Percentiles rank a stretch among this genome's conserved stretches.
These are phyloP conservation scores for Megalurothrips usitatus DNA, from an alignment of 2,888 invertebrate species.

Conservation along the genomic window DNA sequence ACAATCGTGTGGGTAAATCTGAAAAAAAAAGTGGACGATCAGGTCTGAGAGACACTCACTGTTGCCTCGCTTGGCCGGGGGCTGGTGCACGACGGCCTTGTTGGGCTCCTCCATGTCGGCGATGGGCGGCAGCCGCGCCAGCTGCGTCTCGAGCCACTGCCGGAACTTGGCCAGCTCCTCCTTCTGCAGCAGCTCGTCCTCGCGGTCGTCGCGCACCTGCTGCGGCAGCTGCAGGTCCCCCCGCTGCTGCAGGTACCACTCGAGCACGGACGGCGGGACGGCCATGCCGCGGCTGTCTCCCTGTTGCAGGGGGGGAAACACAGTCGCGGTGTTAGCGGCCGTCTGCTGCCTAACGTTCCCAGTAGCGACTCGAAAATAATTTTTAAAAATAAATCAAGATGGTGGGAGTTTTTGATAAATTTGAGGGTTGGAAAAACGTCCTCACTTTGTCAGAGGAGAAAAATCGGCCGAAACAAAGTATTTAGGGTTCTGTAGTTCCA, in stretches of 20 bases:
- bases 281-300: not conserved
- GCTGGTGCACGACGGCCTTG: constrained; percentile 29
- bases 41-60: constrained; percentile 34
- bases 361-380: no score
- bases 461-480: no score
- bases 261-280: constrained; percentile 28
- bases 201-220: constrained; percentile 31
- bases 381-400: no score
- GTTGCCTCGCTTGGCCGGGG: constrained; percentile 36
- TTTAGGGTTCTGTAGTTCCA: no score
- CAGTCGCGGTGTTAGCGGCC: constrained; percentile 57
- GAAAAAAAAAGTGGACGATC: constrained; percentile 25
- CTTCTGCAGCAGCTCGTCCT: constrained; percentile 28
- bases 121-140: constrained; percentile 30
- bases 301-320: not conserved
- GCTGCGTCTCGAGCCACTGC: constrained; percentile 23
- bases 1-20: not conserved
- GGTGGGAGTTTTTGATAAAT: no score
- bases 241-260: constrained; percentile 24
- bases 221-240: constrained; percentile 31
- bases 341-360: no score
- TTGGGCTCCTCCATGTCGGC: constrained; percentile 32
- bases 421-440: no score
- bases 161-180: not conserved
- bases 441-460: no score